Evolutionary conservation across 2,113 vertebrate genomes (phyloP), one percentile per base, ranked within the genome.

Genomic region (Macaca fascicularis): DNA sequence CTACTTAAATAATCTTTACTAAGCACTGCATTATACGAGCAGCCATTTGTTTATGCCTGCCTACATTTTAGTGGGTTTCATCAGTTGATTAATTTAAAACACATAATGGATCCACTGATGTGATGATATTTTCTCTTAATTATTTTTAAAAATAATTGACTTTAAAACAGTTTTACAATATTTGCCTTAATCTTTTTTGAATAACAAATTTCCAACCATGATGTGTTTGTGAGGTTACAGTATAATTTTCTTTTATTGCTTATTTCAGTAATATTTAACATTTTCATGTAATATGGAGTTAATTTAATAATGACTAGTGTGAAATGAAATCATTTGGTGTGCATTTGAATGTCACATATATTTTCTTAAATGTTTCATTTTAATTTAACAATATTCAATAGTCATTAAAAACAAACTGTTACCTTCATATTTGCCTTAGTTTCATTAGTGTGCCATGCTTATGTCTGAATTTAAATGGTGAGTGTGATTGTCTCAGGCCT

Each of bases 291-390:
- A 75, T 93, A 70, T 27, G 57, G 48, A 98, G 70, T 97, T 96
- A 96, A 96, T 97, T 96, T 97, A 97, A 96, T 93, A 95, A 87
- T 94, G 92, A 97, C 79, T 96, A 82, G n/a, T 92, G 55, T 90
- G 90, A 97, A 96, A 80, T 88, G 70, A 97, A 96, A 94, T 89
- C 79, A 95, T 90, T 95, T 96, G 81, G 82, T 94, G 38, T 97
- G 96, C 84, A 92, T 96, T 94, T 96, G 72, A 94, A 97, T 97
- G 89, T 92, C 96, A 95, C 52, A 92, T 97, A 87, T 84, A 97
- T 97, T 97, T 97, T 94, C 64, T 88, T 67, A 94, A 94, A 86
- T 80, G 70, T 95, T 98, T 94, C 91, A 72, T 97, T 97, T 94
- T 88, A 96, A 97, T 93, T 91, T 96, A 95, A 87, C 70, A 95